phyloP scores from a whole-genome alignment of 2,888 invertebrate species.

The Priocnemis perturbator region DNA sequence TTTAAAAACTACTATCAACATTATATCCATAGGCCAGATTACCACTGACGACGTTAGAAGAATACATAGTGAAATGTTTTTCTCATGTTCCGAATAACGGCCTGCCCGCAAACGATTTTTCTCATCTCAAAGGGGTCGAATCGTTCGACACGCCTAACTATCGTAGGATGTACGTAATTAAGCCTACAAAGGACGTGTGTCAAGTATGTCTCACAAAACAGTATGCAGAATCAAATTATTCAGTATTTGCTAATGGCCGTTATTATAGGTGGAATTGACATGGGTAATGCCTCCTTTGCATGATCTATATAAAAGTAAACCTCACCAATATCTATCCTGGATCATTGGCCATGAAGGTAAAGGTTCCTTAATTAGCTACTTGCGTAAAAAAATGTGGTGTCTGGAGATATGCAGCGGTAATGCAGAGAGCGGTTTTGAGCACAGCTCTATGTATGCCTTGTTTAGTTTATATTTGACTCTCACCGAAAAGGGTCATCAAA shows the following conservation, averaged over 20 bases:
- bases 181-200: slow-evolving; percentile 84
- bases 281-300: slow-evolving; percentile 81
- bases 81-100: slow-evolving; percentile 83
- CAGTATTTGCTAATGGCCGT: background rate
- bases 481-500: slow-evolving; percentile 85
- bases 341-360: slow-evolving; percentile 92
- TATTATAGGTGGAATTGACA: slow-evolving; percentile 77
- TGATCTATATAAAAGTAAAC: slow-evolving; percentile 84
- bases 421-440: slow-evolving; percentile 85
- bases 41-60: slow-evolving; percentile 81
- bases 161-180: slow-evolving; percentile 83
- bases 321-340: slow-evolving; percentile 84
- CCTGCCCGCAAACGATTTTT: slow-evolving; percentile 81
- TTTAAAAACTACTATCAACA: background rate
- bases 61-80: slow-evolving; percentile 82
- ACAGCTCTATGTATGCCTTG: slow-evolving; percentile 86
- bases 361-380: slow-evolving; percentile 87
- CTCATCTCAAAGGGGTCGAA: slow-evolving; percentile 74
- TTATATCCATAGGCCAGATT: slow-evolving; percentile 76
- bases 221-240: slow-evolving; percentile 1
- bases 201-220: slow-evolving; percentile 75
- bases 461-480: slow-evolving; percentile 85
- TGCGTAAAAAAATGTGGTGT: slow-evolving; percentile 87
- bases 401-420: slow-evolving; percentile 84
- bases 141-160: slow-evolving; percentile 81